Evolutionary conservation across 2,888 invertebrate species (phyloP), one percentile per base, ranked within the genome.

Genomic region (Allophyes oxyacanthae): DNA sequence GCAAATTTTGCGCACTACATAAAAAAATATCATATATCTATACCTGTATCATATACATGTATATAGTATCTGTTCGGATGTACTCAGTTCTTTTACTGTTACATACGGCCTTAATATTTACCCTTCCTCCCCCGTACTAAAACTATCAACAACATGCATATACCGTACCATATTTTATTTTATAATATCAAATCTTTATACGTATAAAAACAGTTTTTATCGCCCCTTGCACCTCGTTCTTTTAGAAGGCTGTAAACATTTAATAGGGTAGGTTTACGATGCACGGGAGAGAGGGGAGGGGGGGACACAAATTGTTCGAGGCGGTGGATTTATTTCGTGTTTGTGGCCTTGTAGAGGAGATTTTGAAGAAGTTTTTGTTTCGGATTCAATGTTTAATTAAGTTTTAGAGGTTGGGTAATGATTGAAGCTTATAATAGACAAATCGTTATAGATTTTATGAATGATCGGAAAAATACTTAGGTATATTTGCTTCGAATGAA

Each of bases 251-350:
- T 85, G 88, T 91, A 91, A 92, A 92, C 85, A 82, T 89, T 92
- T 92, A 90, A 92, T 91, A 85, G 92, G 90, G 86, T 87, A 87
- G 88, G 88, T 79, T 79, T 78, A 78, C 75, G 77, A 77, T 73
- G 74, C 58, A 56, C 26, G 71, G 74, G 83, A 69, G 66, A 14
- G 56, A 53, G 62, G 65, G 59, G 50, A 50, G 62, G 55, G 62
- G 54, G 45, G 48, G 51, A 56, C 60, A 72, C 78, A 75, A 78
- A 82, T 78, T 79, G 72, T 80, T 82, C 81, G 74, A 77, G 67
- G 64, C 46, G 32, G 54, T 53, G 53, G 54, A 64, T 75, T 70
- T 76, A 75, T 75, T 70, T 59, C 32, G 66, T 54, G 59, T 61
- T 69, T 58, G 73, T 52, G 45, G 63, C 45, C 42, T 45, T 57